Evolutionary conservation across 2,797 vertebrate species (phyloP), one percentile per base, ranked within the genome.

Genomic region (Sebastiscus albofasciatus): DNA sequence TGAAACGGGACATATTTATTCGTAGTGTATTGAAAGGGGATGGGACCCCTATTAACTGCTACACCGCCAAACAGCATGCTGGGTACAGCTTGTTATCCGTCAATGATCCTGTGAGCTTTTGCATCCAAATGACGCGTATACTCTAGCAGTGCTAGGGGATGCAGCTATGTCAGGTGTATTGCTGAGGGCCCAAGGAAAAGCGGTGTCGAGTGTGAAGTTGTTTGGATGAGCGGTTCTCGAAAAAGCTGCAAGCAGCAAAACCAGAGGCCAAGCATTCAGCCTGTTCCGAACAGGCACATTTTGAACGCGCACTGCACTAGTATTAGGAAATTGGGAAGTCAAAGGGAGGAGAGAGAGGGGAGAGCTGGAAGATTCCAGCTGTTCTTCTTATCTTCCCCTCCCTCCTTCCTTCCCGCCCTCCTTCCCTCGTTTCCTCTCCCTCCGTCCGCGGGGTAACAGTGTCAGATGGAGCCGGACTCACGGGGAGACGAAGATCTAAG

Each of bases 401-500:
- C 80, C 66, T 77, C 55, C 77, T 36, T 76, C 65, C 70, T 67
- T 85, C 77, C 39, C 58, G 77, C 78, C 64, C 58, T 80, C 67
- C 80, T 81, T 86, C 73, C 70, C 82, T 88, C 58, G 9, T 86
- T 88, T 89, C 76, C 85, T 87, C 67, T 76, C 77, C 67, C 71
- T 81, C 83, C 69, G 68, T 75, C 84, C 39, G 16, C 83, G 67
- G 82, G 90, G 81, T 82, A 78, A 87, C 85, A 42, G 83, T 76
- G 80, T 91, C 85, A 89, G 90, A 89, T 86, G 88, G 86, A 88
- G 77, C 77, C n/a, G 60, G 88, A 90, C 90, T 87, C 88, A 79
- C 55, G 11, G 83, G 81, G 87, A 88, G 87, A 89, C 13, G 11
- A 72, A 92, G 88, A 94, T 94, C 90, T 92, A 83, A 93, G 88